phyloP scores from a whole-genome alignment of 2,888 invertebrate species.

The Philereme transversata region DNA sequence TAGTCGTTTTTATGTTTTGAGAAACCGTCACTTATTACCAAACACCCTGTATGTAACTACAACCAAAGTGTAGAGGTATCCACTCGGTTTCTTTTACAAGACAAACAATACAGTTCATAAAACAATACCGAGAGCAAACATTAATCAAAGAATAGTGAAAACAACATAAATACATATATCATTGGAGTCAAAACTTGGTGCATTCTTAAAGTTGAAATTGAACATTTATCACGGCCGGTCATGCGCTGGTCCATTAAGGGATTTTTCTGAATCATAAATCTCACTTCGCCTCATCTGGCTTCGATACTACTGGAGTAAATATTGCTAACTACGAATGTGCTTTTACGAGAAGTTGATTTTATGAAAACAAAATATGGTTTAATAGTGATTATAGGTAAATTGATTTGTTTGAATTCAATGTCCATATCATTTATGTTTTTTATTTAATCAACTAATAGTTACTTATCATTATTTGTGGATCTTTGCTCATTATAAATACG shows the following conservation, averaged over 20 bases:
- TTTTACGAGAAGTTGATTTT: conserved; percentile 10
- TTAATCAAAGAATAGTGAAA: conserved; percentile 61
- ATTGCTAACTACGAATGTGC: conserved; percentile 50
- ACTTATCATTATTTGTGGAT: too few species aligned
- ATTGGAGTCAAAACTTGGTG: conserved; percentile 79
- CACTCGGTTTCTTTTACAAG: conserved; percentile 1
- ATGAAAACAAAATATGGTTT: too few species aligned
- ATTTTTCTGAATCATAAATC: conserved; percentile 83
- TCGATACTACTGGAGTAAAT: conserved; percentile 75
- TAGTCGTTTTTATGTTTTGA: too few species aligned
- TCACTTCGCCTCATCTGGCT: conserved; percentile 79
- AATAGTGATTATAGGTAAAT: too few species aligned
- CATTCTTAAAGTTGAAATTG: conserved; percentile 82
- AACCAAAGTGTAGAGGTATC: background rate
- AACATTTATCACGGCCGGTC: conserved; percentile 79
- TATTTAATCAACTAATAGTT: too few species aligned
- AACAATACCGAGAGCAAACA: conserved; percentile 38
- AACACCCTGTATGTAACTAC: too few species aligned
- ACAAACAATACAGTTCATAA: conserved; percentile 24
- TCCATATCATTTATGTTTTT: too few species aligned
- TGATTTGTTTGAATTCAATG: too few species aligned
- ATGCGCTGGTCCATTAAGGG: conserved; percentile 81
- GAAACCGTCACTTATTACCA: too few species aligned
- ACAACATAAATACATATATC: conserved; percentile 75
- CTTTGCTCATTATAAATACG: too few species aligned